Conservation (phyloP, 2,888 invertebrate species). For the Epiblema foenella region DNA sequence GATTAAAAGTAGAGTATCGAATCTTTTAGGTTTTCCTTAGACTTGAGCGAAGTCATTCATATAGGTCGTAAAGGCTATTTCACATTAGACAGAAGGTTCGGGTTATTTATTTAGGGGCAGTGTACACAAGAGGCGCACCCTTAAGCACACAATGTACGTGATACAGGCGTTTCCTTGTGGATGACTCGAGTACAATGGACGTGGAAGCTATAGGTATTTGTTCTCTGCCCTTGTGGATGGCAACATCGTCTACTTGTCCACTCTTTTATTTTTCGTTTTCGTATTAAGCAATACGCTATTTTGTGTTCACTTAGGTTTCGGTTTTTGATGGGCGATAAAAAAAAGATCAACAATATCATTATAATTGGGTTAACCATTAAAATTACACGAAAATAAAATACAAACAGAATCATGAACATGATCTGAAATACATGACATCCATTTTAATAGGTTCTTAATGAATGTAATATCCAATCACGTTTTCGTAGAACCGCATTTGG, state of each 20-base stretch:
- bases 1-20: neutral
- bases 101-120: constrained; percentile 42
- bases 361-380: neutral
- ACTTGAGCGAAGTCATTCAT: constrained; percentile 11
- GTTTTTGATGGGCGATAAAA: neutral
- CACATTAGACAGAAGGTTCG: constrained; percentile 26
- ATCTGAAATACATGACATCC: neutral
- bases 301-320: neutral
- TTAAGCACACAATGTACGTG: constrained; percentile 44
- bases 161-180: constrained; percentile 36
- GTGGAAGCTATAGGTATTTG: constrained; percentile 4
- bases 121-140: constrained; percentile 44
- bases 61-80: constrained; percentile 20
- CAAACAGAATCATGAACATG: neutral
- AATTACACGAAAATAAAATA: too few species aligned
- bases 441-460: neutral
- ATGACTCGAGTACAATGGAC: constrained; percentile 12
- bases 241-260: neutral
- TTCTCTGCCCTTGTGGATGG: constrained; percentile 5
- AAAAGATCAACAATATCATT: neutral
- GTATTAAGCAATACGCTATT: neutral
- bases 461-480: neutral
- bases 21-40: constrained; percentile 17
- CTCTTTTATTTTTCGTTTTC: constrained; percentile 6
- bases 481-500: constrained; percentile 3